Evolutionary conservation across 1,140 invertebrate genomes (phyloP), one percentile per base, ranked within the genome.

Genomic region (Lasioglossum albipes): DNA sequence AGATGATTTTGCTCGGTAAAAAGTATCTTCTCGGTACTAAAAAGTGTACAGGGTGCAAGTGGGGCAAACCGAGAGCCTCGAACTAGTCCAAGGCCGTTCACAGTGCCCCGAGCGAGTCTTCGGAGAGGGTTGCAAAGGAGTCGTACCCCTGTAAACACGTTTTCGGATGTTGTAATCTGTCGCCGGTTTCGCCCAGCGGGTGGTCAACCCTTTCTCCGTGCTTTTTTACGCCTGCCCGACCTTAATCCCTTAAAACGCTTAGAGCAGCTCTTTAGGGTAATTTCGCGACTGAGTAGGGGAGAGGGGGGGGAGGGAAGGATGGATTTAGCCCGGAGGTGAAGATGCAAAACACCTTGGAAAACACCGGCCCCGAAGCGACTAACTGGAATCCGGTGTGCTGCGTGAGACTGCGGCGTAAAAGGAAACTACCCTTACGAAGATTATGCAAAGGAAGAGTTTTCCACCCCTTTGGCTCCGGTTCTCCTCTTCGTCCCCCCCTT

Each of bases 161-260:
- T 81, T 83, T 79, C 76, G 72, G 75, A 81, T 77, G 70, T 84
- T 85, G 89, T 89, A 89, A 89, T 89, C 89, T 84, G 79, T 85
- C 81, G 87, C 79, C 67, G 80, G 79, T 88, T 86, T 89, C 70
- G 84, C 89, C 77, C 89, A 90, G 89, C 89, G 89, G 89, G 89
- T 90, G 89, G 89, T 90, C 89, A 90, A 89, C 88, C 89, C 89
- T 84, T 89, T 86, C 86, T 85, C 69, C 78, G 27, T 61, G 84
- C 80, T 88, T 85, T 84, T 89, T 90, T 89, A 88, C 89, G 89
- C 88, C 86, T 90, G 88, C 87, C 85, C 82, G 89, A 87, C 72
- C 84, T 81, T 90, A 90, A 90, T 90, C 88, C 85, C 81, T 89
- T 90, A 90, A 90, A 90, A 89, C 89, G 89, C 89, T 90, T 90